phyloP scores from a whole-genome alignment of 2,888 invertebrate genomes.

The Cerastis rubricosa region DNA sequence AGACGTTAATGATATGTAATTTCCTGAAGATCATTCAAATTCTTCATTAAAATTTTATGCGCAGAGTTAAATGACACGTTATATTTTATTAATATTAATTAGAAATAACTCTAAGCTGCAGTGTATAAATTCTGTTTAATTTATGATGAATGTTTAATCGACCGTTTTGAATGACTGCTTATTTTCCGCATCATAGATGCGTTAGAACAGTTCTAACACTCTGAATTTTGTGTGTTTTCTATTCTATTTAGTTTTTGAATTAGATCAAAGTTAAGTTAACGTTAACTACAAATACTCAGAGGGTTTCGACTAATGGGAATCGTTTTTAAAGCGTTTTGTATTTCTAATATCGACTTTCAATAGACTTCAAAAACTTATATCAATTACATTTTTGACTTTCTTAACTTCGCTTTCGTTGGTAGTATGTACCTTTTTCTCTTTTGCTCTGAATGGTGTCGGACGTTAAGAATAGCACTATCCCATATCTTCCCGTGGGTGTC shows the following conservation, averaged over 20 bases:
- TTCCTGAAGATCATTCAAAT: conserved; percentile 54
- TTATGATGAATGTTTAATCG: conserved; percentile 30
- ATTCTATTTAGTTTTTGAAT: neutral
- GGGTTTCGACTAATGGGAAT: neutral
- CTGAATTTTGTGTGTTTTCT: neutral
- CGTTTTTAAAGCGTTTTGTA: neutral
- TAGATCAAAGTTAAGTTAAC: neutral
- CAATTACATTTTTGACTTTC: neutral
- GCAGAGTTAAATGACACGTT: conserved; percentile 51
- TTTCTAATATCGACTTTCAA: neutral
- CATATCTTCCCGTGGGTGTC: too few species aligned
- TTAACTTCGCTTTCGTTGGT: neutral
- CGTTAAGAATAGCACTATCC: too few species aligned
- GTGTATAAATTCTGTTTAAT: conserved; percentile 33
- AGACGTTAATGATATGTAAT: conserved; percentile 57
- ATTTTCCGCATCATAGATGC: conserved; percentile 12
- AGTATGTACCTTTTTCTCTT: neutral
- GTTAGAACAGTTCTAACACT: neutral
- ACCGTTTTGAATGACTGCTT: conserved; percentile 25
- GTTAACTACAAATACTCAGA: neutral
- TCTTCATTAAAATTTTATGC: conserved; percentile 44
- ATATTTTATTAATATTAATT: conserved; percentile 57
- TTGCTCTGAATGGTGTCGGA: too few species aligned
- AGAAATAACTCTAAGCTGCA: conserved; percentile 27
- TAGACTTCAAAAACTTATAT: neutral